phyloP scores from a whole-genome alignment of 2,888 invertebrate species.

The Monoplex corrugatus region DNA sequence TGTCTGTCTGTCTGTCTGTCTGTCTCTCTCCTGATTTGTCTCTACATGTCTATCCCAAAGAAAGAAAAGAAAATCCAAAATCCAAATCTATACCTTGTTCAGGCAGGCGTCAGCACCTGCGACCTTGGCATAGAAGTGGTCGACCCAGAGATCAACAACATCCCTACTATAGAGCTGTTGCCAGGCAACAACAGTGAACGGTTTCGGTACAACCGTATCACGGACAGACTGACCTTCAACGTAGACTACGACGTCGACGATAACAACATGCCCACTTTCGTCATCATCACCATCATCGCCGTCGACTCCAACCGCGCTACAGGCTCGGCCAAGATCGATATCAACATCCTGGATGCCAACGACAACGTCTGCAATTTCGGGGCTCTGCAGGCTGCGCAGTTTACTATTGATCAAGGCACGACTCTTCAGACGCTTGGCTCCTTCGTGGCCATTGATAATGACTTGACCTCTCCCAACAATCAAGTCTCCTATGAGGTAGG shows the following conservation, averaged over 20 bases:
- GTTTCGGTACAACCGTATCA: constrained; percentile 55
- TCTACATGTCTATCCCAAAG: too few species aligned
- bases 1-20: not conserved
- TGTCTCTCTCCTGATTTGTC: not conserved
- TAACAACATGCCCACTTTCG: constrained; percentile 53
- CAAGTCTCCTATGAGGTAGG: constrained; percentile 44
- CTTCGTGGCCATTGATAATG: constrained; percentile 49
- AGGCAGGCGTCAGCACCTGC: constrained; percentile 57
- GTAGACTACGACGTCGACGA: constrained; percentile 61
- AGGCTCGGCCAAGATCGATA: constrained; percentile 53
- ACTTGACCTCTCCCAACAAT: constrained; percentile 58
- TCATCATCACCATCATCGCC: constrained; percentile 53
- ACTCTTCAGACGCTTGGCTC: constrained; percentile 48
- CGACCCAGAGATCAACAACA: constrained; percentile 57
- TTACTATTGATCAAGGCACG: constrained; percentile 51
- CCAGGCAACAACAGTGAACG: constrained; percentile 58
- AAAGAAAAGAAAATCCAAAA: too few species aligned
- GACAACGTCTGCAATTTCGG: constrained; percentile 58
- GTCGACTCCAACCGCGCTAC: constrained; percentile 52
- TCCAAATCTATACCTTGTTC: too few species aligned
- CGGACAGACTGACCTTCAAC: constrained; percentile 56
- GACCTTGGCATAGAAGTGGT: constrained; percentile 54
- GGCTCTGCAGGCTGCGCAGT: constrained; percentile 10
- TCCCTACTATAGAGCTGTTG: constrained; percentile 48
- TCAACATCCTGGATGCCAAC: constrained; percentile 56